Base-by-base conservation (phyloP, 2,888 invertebrate species). In the Bugula neritina region DNA sequence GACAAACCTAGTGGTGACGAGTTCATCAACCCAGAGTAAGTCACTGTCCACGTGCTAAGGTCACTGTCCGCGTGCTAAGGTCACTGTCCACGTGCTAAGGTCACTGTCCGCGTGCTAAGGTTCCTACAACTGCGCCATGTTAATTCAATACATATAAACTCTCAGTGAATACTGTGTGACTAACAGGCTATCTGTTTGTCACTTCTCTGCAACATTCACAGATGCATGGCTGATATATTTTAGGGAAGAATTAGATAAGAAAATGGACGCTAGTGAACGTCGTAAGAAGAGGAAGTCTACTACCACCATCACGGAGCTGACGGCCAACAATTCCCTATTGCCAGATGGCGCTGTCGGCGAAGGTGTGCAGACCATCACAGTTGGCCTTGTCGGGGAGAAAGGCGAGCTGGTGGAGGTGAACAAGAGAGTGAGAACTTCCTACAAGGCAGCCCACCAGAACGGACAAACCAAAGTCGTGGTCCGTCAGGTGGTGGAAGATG, bases 1-100 rank as follows among this genome's bases (percentile, higher is more conserved):
- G 13, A 10, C 63, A 63, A 63, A 27, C 10, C 25, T 29, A 13
- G 10, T n/a, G 31, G 27, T 3, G 63, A 63, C 31, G 63, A 27
- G 2, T 63, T 63, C 63, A 63, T 63, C 31, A 63, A 63, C 34
- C 63, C 63, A 25, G 63, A 63, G 63, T 63, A 31, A 63, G 63
- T 63, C 29, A 55, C 23, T 17, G 55, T 5, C 23, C 10, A 13
- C 52, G 21, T 52, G 21, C 52, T 52, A 21, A 13, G 21, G 52
- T 52, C 21, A 52, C 21, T 10, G 52, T 21, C 21, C 10, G 52
- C 21, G 52, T 21, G 21, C 10, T 21, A 21, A 52, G 10, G 52
- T 52, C 52, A 52, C 52, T 52, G 52, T 21, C 52, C 52, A 52
- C 21, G 10, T 52, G 21, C 21, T 52, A 21, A 52, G 10, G 52